Conservation (phyloP, 2,797 vertebrate species). For the Pseudochirops corinnae region DNA sequence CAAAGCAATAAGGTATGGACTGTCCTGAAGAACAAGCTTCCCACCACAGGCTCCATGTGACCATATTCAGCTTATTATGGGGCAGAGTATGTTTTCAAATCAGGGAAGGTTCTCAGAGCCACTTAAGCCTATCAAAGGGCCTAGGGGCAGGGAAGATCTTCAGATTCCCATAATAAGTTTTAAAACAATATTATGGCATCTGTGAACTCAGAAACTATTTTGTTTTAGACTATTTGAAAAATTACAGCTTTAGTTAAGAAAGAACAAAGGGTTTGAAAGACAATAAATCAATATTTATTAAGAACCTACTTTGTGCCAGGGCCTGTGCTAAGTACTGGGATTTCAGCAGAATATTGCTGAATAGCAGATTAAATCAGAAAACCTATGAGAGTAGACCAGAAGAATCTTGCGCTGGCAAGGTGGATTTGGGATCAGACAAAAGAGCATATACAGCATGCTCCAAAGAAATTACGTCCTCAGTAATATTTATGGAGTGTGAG, state of each 20-base stretch:
- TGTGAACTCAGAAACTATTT: slow-evolving; percentile 15
- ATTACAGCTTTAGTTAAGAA: neutral
- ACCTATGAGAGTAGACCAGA: neutral
- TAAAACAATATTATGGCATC: neutral
- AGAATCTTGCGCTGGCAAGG: neutral
- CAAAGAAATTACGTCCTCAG: slow-evolving; percentile 46
- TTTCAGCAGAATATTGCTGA: neutral
- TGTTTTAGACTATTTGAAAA: neutral
- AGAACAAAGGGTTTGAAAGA: neutral
- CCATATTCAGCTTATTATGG: too few species aligned
- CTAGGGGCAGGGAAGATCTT: too few species aligned
- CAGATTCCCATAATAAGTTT: neutral
- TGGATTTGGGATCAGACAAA: slow-evolving; percentile 41
- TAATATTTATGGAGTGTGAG: slow-evolving; percentile 32
- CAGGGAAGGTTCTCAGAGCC: too few species aligned
- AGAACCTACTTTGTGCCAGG: neutral
- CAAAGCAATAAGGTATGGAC: too few species aligned
- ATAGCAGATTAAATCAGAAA: neutral
- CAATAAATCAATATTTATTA: neutral
- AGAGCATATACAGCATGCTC: slow-evolving; percentile 11
- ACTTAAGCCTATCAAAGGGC: too few species aligned
- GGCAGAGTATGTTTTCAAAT: too few species aligned
- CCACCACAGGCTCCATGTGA: too few species aligned
- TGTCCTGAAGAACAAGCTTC: too few species aligned
- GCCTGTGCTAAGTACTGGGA: neutral